Evolutionary conservation across 1,140 invertebrate genomes (phyloP), one percentile per base, ranked within the genome.

Genomic region (Aradophagus sp.): DNA sequence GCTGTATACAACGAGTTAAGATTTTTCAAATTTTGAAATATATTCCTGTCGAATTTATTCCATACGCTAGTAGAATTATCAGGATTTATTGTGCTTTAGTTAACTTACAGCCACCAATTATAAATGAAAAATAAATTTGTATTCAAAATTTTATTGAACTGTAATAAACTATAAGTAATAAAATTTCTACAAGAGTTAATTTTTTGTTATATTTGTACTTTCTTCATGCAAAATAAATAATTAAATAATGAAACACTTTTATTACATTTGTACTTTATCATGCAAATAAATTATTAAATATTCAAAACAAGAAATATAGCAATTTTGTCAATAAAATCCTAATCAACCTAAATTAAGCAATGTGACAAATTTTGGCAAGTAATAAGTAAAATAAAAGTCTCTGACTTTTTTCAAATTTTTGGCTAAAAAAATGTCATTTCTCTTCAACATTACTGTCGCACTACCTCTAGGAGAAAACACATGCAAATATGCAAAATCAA

Each of bases 1-100:
- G n/a, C n/a, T 31, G 29, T 31, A 31, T 31, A 6, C 29, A 11
- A 31, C 5, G 29, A 31, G 29, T 31, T 31, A 11, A 31, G n/a
- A 31, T 11, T 4, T 31, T 31, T 31, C n/a, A 11, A 8, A 31
- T 31, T 31, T 11, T 31, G 3, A 6, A 11, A 11, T 10, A 6
- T 31, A 11, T 31, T 8, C 29, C 29, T 5, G 5, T 6, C 3
- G 29, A 31, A 31, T 10, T 31, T 2, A 10, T 10, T 3, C 29
- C 29, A 10, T 4, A 4, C n/a, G 3, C 5, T 31, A 10, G n/a
- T 11, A 31, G n/a, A 31, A 11, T 31, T 31, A 11, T 31, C n/a
- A 5, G 29, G 5, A 10, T 31, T 31, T 31, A 10, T 31, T 31
- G n/a, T 11, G 29, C 29, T 31, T 8, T 31, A 5, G 29, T 31